These are phyloP conservation scores for Trematomus loennbergii DNA, from an alignment of 2,113 vertebrate species.

Conservation along the genomic window DNA sequence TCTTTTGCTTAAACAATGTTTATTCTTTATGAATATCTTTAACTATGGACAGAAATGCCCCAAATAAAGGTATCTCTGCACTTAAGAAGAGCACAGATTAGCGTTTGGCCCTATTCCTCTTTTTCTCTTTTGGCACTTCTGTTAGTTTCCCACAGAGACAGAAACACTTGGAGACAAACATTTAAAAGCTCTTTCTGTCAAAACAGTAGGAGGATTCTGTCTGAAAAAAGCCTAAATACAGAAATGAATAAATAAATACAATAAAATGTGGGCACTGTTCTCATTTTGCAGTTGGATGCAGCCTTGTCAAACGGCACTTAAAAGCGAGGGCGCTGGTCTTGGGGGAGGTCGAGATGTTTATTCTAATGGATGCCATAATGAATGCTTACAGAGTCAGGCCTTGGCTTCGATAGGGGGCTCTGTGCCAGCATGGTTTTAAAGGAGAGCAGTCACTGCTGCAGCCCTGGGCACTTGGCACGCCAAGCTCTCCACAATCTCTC, in stretches of 20 bases:
- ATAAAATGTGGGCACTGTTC: slow-evolving; percentile 78
- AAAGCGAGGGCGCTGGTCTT: slow-evolving; percentile 77
- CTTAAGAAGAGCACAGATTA: slow-evolving; percentile 61
- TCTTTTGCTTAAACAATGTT: slow-evolving; percentile 38
- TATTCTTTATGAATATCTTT: slow-evolving; percentile 54
- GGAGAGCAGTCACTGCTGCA: slow-evolving; percentile 74
- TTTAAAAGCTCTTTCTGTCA: slow-evolving; percentile 82
- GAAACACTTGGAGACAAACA: slow-evolving; percentile 70
- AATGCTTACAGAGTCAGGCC: slow-evolving; percentile 79
- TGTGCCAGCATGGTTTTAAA: slow-evolving; percentile 84
- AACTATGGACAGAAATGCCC: slow-evolving; percentile 59
- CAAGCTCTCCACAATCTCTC: slow-evolving; percentile 78
- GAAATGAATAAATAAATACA: slow-evolving; percentile 86
- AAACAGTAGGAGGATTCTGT: slow-evolving; percentile 70
- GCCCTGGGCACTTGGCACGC: slow-evolving; percentile 83
- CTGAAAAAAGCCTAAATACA: slow-evolving; percentile 73
- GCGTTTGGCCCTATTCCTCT: slow-evolving; percentile 68
- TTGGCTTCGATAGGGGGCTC: slow-evolving; percentile 80
- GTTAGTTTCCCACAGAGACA: slow-evolving; percentile 67
- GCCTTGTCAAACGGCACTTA: slow-evolving; percentile 81
- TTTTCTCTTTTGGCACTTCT: slow-evolving; percentile 68
- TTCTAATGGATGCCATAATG: slow-evolving; percentile 87
- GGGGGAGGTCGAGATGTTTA: slow-evolving; percentile 85
- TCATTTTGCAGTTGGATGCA: slow-evolving; percentile 78
- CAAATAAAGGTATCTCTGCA: slow-evolving; percentile 43